These are phyloP conservation scores for Hecatera dysodea DNA, from an alignment of 2,888 invertebrate genomes.

Conservation along the genomic window DNA sequence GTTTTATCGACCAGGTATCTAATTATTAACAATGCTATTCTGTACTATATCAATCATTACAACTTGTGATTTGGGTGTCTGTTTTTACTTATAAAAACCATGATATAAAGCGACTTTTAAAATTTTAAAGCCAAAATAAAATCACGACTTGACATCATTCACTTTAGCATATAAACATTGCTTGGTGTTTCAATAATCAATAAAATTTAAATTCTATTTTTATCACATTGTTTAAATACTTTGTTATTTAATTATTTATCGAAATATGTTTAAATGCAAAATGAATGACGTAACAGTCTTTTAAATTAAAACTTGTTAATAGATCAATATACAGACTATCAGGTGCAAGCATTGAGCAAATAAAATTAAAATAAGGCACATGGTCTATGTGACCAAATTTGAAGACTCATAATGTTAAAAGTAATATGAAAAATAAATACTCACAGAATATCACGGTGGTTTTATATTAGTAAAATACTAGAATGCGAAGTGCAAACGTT, in stretches of 20 bases:
- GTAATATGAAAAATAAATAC: constrained; percentile 66
- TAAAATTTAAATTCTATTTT: constrained; percentile 57
- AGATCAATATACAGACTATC: constrained; percentile 81
- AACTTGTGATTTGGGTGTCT: constrained; percentile 63
- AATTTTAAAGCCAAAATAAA: constrained; percentile 63
- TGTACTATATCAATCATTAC: constrained; percentile 73
- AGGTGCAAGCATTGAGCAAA: constrained; percentile 86
- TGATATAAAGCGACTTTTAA: constrained; percentile 56
- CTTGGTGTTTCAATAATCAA: constrained; percentile 55
- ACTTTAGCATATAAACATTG: constrained; percentile 60
- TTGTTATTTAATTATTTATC: constrained; percentile 52
- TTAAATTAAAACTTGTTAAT: constrained; percentile 68
- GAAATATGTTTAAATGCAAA: constrained; percentile 61
- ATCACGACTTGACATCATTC: constrained; percentile 57
- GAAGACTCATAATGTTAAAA: constrained; percentile 65
- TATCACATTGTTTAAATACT: constrained; percentile 64
- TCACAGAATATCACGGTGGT: constrained; percentile 76
- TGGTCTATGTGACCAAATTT: constrained; percentile 81
- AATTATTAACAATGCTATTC: constrained; percentile 75
- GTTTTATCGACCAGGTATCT: constrained; percentile 80
- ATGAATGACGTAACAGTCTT: constrained; percentile 61
- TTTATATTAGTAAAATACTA: constrained; percentile 69
- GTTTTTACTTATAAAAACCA: constrained; percentile 61
- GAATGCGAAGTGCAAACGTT: constrained; percentile 60
- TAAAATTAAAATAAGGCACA: constrained; percentile 87